These are phyloP conservation scores for Tychaedon coryphoeus DNA, from an alignment of 2,113 vertebrate species.

Conservation along the genomic window DNA sequence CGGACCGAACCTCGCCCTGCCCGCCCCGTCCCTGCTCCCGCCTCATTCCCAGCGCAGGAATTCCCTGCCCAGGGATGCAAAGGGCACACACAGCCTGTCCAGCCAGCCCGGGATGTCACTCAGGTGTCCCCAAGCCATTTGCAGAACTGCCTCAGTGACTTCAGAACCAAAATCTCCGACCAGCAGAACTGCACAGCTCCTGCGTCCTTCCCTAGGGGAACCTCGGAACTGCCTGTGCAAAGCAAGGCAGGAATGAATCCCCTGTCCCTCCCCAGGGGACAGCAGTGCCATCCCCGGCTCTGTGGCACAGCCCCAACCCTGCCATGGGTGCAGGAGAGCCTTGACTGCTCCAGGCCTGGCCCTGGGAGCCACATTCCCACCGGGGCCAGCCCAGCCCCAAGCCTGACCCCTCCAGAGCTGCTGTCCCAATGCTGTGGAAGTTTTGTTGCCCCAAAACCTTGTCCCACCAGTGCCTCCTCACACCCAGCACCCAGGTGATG, in stretches of 20 bases:
- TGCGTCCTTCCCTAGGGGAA: background rate
- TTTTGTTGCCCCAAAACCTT: background rate
- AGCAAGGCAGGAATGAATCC: background rate
- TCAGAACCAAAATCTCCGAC: background rate
- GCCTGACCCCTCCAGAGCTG: background rate
- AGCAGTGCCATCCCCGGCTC: rapidly evolving
- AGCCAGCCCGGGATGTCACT: rapidly evolving
- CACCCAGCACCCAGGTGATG: background rate
- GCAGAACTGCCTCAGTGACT: background rate
- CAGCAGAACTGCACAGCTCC: background rate
- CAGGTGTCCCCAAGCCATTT: background rate
- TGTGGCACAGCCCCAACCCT: background rate
- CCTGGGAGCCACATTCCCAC: background rate
- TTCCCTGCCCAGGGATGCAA: background rate
- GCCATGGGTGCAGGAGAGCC: rapidly evolving
- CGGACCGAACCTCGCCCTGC: rapidly evolving
- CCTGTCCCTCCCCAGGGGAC: background rate
- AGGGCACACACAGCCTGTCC: rapidly evolving
- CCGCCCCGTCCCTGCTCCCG: background rate
- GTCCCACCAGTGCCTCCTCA: background rate
- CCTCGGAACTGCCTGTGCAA: background rate
- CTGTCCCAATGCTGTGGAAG: rapidly evolving
- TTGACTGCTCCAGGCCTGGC: background rate
- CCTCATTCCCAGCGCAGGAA: background rate
- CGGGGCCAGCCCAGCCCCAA: background rate